Base-by-base conservation (phyloP, 2,113 vertebrate species). In the Sturnira hondurensis region DNA sequence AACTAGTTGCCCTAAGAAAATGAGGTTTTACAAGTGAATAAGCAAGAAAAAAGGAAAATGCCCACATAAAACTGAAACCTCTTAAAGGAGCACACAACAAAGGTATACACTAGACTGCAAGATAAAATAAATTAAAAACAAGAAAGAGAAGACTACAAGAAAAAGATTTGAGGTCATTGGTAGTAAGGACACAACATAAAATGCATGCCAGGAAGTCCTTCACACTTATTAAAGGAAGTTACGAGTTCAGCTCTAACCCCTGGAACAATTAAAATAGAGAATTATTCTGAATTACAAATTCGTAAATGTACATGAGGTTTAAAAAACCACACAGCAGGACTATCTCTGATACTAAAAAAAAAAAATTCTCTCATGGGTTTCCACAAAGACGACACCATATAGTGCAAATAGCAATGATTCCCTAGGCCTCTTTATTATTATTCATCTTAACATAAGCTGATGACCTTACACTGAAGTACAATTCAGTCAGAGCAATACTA, bases 241-340 rank as follows among this genome's bases (percentile, higher is more conserved):
- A 96, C 43, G 24, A 80, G 14, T 89, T 67, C 63, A 50, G 74
- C 20, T 80, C 89, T 65, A 91, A 87, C 4, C 17, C 94, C 50
- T 88, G 68, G 22, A 77, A 96, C 38, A 94, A 84, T 67, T 93
- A 93, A 84, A 96, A 89, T 36, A 61, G 43, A 63, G 38, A 88
- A 95, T 93, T 89, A 84, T 36, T 91, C 24, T 81, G 16, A 83
- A 82, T 70, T 89, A 81, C 45, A 94, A 95, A 81, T 74, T 91
- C 16, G 70, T 70, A 83, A 95, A 87, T 81, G 81, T 94, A n/a
- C 14, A 61, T n/a, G 36, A 86, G n/a, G 12, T 80, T 88, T 56
- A 56, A 36, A 65, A 78, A 9, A 80, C 13, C 33, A 61, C 22
- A 65, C 5, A 70, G 14, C 17, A 74, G 5, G 24, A 68, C 28